Evolutionary conservation across 2,113 vertebrate species (phyloP), one percentile per base, ranked within the genome.

Genomic region (Pelmatolapia mariae): DNA sequence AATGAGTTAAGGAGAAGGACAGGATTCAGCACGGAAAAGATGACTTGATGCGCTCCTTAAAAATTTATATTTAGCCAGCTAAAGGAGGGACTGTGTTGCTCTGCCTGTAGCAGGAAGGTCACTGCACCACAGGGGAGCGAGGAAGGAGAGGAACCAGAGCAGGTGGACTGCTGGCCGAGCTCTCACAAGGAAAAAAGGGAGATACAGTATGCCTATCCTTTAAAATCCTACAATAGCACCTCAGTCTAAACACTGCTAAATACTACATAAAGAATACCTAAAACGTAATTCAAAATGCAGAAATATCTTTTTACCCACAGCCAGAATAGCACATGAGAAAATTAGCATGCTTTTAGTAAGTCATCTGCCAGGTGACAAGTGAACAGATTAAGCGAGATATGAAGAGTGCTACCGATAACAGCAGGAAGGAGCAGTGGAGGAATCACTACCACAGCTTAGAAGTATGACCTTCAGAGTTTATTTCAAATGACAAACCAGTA

Each of bases 41-140:
- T 73, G 33, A 90, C 24, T 71, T 15, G 18, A 76, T 1, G 26
- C 10, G 13, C 45, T 73, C 6, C 24, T 84, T 80, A 33, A 88
- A 85, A 26, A 66, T 47, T 82, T 73, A 63, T 86, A 86, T 63
- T 56, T 15, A 82, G 19, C 10, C 54, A 68, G 33, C 52, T 80
- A 63, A 81, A n/a, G 33, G 16, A 31, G 6, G 1, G 12, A 85
- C n/a, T 52, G 52, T 54, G 47, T 50, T 80, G 10, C 79, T 53
- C 10, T 43, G 71, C 53, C 38, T 52, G 52, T 10, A 83, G 47
- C 36, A 53, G 68, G 73, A 84, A 86, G 85, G 85, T 87, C 87
- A 86, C 26, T 4, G 26, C 15, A 52, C 26, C 56, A 54, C 73
- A 9, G 22, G 54, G 56, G 47, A 50, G 26, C 3, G 7, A 82